Evolutionary conservation across 2,888 invertebrate genomes (phyloP), one percentile per base, ranked within the genome.

Genomic region (Drosophila pseudotakahashii): DNA sequence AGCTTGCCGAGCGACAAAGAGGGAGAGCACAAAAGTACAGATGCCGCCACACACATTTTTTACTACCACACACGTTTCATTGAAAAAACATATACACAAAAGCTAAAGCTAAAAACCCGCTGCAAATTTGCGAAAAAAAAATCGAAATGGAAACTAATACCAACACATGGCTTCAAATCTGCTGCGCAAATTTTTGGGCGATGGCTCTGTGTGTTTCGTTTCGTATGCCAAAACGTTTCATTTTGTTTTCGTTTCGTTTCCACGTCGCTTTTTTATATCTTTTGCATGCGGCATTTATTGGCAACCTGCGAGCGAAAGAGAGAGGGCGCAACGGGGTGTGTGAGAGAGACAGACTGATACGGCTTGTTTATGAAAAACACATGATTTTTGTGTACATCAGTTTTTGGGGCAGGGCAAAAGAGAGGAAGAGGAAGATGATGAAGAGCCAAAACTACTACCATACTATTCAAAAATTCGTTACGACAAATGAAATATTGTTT

Each of bases 151-250:
- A 63, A 54, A 73, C 45, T 52, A 62, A 69, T 48, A 73, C 50
- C 52, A 44, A 58, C 44, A 67, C 53, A 53, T 73, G 77, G 79
- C 71, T 77, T 79, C 73, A 79, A 88, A 80, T 81, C 84, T 83
- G 89, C 81, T 86, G 89, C 85, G 85, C 86, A 89, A 89, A 81
- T 85, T 89, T 86, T 86, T 78, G 85, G 85, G 85, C 85, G 88
- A 88, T 79, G 78, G 73, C 83, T 70, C 60, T 39, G 48, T 52
- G 53, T 69, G 47, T 45, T 48, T 48, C 48, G 66, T 73, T 73
- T 48, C 75, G 54, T 26, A 50, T 73, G 53, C 68, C 67, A 71
- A 61, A 71, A 45, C 62, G 78, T 83, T 84, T 80, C 76, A 53
- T 19, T 62, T 73, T 75, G 52, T 48, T 36, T 42, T 58, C 52